A percentile compares a stretch with the other conserved stretches of the same genome.
These are phyloP conservation scores for Timema podura DNA, from an alignment of 2,888 invertebrate species.

Conservation along the genomic window DNA sequence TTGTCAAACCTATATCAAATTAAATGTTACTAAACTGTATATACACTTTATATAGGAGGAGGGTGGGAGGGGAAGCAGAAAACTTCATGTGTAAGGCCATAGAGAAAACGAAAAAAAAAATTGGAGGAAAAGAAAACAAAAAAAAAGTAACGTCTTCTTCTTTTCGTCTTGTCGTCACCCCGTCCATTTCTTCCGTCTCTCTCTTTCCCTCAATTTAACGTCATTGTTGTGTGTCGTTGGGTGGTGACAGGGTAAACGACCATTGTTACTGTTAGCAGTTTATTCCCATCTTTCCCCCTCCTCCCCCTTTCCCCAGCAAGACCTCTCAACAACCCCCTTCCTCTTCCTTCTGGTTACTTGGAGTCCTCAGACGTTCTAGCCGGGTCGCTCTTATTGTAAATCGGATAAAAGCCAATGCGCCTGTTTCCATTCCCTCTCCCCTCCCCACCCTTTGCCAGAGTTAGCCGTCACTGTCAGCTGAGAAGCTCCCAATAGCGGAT, in stretches of 20 bases:
- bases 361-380: neutral
- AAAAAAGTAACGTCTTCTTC: constrained; percentile 13
- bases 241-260: constrained; percentile 15
- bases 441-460: neutral
- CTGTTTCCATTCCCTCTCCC: neutral
- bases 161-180: constrained; percentile 4
- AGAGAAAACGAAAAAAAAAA: too few relatives aligned
- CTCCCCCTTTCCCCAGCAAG: neutral
- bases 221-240: constrained; percentile 10
- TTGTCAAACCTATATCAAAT: too few relatives aligned
- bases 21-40: too few relatives aligned
- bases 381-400: neutral
- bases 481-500: neutral
- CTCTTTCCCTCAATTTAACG: constrained; percentile 11
- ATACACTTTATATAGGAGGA: neutral
- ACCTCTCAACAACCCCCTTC: neutral
- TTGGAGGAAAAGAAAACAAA: neutral
- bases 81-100: neutral
- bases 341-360: neutral
- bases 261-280: constrained; percentile 4
- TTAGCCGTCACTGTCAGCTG: too few relatives aligned
- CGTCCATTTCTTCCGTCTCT: neutral
- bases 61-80: neutral
- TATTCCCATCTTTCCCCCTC: neutral
- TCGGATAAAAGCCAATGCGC: constrained; percentile 10